phyloP scores from a whole-genome alignment of 2,888 invertebrate genomes.

The Caradrina clavipalpis region DNA sequence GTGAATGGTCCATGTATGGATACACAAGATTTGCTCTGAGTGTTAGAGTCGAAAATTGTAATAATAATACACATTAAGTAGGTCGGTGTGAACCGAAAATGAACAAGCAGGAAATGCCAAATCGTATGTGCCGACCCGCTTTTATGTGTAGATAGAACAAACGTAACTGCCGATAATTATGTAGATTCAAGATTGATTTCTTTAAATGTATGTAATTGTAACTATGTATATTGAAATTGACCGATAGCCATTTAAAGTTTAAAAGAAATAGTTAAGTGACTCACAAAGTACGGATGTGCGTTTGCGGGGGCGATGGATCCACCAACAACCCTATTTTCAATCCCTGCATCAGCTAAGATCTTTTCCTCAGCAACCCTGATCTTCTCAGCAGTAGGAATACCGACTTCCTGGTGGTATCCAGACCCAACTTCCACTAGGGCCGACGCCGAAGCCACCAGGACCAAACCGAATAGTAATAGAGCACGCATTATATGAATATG shows the following conservation, averaged over 20 bases:
- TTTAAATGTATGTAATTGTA: not conserved
- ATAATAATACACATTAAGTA: too few relatives aligned
- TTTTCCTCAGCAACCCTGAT: slow-evolving; percentile 74
- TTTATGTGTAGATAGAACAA: too few relatives aligned
- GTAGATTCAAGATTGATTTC: not conserved
- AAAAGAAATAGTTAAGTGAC: slow-evolving; percentile 24
- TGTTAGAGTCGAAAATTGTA: too few relatives aligned
- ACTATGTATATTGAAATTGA: not conserved
- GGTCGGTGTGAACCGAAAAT: too few relatives aligned
- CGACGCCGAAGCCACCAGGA: slow-evolving; percentile 62
- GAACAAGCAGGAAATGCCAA: too few relatives aligned
- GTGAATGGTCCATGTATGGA: not conserved
- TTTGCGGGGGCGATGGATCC: slow-evolving; percentile 71
- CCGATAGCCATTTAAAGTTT: not conserved
- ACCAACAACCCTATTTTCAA: slow-evolving; percentile 72
- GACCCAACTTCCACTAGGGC: slow-evolving; percentile 60
- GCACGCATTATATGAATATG: slow-evolving; percentile 65
- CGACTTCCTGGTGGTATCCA: slow-evolving; percentile 75
- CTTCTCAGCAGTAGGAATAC: slow-evolving; percentile 78
- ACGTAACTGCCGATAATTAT: not conserved
- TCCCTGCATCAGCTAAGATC: not conserved
- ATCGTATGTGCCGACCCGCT: too few relatives aligned
- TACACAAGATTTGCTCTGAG: too few relatives aligned
- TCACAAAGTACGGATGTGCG: slow-evolving; percentile 75
- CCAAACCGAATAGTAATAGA: slow-evolving; percentile 58